These are phyloP conservation scores for Tinamus major DNA, from an alignment of 2,797 vertebrate genomes.

Conservation along the genomic window DNA sequence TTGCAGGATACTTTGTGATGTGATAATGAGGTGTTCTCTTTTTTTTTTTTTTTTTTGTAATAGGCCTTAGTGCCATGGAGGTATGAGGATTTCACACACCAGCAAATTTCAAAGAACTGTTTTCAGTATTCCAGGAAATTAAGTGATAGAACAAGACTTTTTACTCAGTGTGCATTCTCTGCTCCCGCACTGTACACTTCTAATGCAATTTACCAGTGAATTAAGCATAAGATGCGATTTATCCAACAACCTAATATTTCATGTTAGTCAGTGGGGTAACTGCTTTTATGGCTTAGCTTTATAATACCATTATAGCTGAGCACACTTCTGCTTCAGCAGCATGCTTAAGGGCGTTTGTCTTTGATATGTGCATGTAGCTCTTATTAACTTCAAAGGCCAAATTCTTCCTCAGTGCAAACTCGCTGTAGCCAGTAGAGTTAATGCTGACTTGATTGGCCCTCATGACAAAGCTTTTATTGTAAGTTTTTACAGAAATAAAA, in stretches of 20 bases:
- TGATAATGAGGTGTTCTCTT: constrained; percentile 49
- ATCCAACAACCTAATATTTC: constrained; percentile 67
- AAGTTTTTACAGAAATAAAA: neutral
- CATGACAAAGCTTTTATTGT: neutral
- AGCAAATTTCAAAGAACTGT: constrained; percentile 51
- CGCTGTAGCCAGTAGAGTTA: neutral
- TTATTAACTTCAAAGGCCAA: constrained; percentile 30
- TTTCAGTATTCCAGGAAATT: constrained; percentile 61
- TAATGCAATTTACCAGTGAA: constrained; percentile 72
- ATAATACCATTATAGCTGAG: constrained; percentile 48
- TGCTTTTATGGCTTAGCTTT: constrained; percentile 55
- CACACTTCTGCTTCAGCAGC: constrained; percentile 20
- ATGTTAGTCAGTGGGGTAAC: constrained; percentile 59
- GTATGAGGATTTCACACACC: constrained; percentile 54
- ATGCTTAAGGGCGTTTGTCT: constrained; percentile 29
- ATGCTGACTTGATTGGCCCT: neutral
- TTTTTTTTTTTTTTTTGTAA: constrained; percentile 49
- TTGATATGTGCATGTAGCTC: constrained; percentile 4
- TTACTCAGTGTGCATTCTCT: constrained; percentile 58
- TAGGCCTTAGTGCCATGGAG: neutral
- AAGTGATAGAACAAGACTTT: constrained; percentile 56
- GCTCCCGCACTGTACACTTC: constrained; percentile 50
- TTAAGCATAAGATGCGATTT: constrained; percentile 68
- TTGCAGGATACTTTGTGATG: constrained; percentile 6
- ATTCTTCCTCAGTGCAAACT: neutral